Evolutionary conservation across 2,113 vertebrate genomes (phyloP).

Genomic region (Pollachius pollachius): DNA sequence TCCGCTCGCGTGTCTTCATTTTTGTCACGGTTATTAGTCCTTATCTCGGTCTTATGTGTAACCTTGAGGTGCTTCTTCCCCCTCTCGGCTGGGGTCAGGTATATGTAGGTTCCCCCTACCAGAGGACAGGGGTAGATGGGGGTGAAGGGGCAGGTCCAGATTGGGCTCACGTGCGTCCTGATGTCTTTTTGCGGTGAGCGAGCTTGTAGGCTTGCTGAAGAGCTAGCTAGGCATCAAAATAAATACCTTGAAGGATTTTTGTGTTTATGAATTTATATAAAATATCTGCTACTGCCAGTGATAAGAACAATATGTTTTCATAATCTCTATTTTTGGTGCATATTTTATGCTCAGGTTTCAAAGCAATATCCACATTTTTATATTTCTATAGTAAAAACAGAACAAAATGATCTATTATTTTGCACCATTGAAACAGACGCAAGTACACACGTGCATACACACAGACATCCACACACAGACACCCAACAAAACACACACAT

Average conservation of each 20-base stretch:
- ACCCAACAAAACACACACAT: constrained; percentile 11
- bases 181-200: constrained; percentile 24
- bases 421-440: too few species aligned
- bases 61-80: constrained; percentile 53
- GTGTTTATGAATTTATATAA: background rate
- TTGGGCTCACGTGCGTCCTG: constrained; percentile 57
- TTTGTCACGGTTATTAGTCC: constrained; percentile 58
- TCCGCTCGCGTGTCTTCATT: background rate
- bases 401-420: too few species aligned
- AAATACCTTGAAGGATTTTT: background rate
- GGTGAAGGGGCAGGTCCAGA: constrained; percentile 47
- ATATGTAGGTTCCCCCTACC: constrained; percentile 32
- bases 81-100: constrained; percentile 9
- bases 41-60: constrained; percentile 43
- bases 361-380: too few species aligned
- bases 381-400: too few species aligned
- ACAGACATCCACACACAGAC: background rate
- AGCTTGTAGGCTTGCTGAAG: constrained; percentile 46
- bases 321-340: too few species aligned
- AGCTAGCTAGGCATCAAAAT: constrained; percentile 31
- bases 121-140: constrained; percentile 42
- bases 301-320: too few species aligned
- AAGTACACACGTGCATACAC: background rate
- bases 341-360: too few species aligned
- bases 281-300: background rate